Base-by-base conservation (phyloP, 2,888 invertebrate species). In the Aproaerema taeniolella region DNA sequence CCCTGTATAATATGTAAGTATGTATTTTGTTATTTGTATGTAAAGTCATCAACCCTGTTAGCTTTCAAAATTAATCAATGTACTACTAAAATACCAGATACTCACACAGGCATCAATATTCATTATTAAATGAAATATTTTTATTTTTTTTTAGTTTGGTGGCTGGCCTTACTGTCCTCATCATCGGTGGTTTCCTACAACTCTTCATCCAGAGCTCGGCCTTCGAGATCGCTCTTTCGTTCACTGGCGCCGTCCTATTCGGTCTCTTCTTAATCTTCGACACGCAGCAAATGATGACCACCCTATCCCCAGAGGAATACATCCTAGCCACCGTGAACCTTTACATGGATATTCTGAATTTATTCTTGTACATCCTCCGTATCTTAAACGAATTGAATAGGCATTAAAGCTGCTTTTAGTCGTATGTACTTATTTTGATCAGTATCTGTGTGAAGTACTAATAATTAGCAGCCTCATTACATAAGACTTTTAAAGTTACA, bases 291-390 rank as follows among this genome's bases (percentile, higher is more conserved):
- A 89, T 95, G 79, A 94, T 95, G 94, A 89, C 91, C 50, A 90
- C 88, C 2, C 79, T 94, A 37, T 94, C 94, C 0, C 91, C 95
- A 0, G 95, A 96, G 68, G 96, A 96, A 64, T 96, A 96, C 74
- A 95, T 96, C 54, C 77, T 94, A 35, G 95, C 95, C 1, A 93
- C 95, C 1, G 93, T 96, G 65, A 94, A 93, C 69, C 83, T 96
- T 30, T 96, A 96, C 70, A 87, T 96, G 83, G 96, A 96, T 61
- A 94, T 96, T 43, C 88, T 96, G 49, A 96, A 96, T 74, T 80
- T 96, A 49, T 96, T 96, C 82, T 61, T 95, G 11, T 91, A 94
- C 67, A 92, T 95, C 53, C 87, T 96, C 41, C 89, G 93, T 43
- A 90, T 93, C 52, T 82, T 96, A 38, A 91, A 91, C 47, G 90